Conservation (phyloP, 2,113 vertebrate genomes). For the Silurus asotus region DNA sequence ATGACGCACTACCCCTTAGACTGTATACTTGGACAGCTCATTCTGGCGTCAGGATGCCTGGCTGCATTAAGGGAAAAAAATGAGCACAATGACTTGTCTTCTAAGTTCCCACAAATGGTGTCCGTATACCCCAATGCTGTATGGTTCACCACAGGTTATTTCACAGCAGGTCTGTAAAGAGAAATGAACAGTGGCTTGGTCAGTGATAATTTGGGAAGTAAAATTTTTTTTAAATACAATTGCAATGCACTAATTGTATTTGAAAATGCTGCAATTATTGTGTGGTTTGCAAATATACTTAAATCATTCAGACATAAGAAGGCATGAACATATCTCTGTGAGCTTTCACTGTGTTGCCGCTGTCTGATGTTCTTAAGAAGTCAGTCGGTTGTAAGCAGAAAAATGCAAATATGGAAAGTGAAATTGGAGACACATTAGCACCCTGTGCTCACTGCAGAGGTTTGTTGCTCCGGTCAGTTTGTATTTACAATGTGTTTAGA, state of each 20-base stretch:
- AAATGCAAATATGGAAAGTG: conserved; percentile 23
- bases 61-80: conserved; percentile 1
- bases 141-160: background rate
- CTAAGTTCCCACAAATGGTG: conserved; percentile 13
- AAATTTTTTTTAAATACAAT: no score
- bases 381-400: background rate
- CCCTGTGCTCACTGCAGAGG: background rate
- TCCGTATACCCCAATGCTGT: background rate
- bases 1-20: background rate
- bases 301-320: background rate
- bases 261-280: background rate
- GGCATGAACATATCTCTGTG: background rate
- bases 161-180: conserved; percentile 23
- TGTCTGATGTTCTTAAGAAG: conserved; percentile 37
- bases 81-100: background rate
- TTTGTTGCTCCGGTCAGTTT: conserved; percentile 2
- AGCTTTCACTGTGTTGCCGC: conserved; percentile 22
- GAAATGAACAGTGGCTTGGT: conserved; percentile 59
- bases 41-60: conserved; percentile 24
- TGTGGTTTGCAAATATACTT: background rate
- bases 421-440: conserved; percentile 28
- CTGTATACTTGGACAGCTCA: background rate
- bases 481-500: conserved; percentile 18
- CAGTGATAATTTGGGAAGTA: conserved; percentile 55
- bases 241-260: background rate